Evolutionary conservation across 1,140 invertebrate genomes (phyloP), one percentile per base, ranked within the genome.

Genomic region (Samia ricini): DNA sequence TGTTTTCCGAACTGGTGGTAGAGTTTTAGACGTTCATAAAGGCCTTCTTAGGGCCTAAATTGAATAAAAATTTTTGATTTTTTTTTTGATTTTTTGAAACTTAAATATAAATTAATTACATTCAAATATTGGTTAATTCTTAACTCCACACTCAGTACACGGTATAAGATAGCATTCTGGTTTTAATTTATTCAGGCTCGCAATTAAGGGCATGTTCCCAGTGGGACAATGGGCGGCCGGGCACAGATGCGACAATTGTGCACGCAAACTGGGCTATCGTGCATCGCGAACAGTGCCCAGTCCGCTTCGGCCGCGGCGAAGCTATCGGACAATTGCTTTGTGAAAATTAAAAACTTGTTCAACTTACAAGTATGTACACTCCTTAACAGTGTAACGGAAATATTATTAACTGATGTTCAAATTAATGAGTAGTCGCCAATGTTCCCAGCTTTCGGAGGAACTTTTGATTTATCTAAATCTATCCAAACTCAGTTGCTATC

Each of bases 101-200:
- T n/a, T n/a, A n/a, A n/a, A n/a, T n/a, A 42, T 12, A 42, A 15
- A 42, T 42, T 42, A 42, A 42, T 42, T 15, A 12, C 12, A 42
- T 42, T 15, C 33, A 42, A 42, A 42, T 42, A 42, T 42, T 42
- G 4, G 33, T 42, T 42, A 42, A 59, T 79, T 78, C 68, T 67
- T 77, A 74, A 26, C 73, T 79, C 71, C 59, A 26, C 59, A 66
- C 62, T 23, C 50, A 51, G 54, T 71, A 61, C 56, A 67, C 42
- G 26, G 67, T 74, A 72, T 69, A 76, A 69, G 81, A 82, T 82
- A 80, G 77, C 72, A 79, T 79, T 81, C 83, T 79, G 61, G 72
- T 82, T 87, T 87, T 85, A 88, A 87, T 88, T 88, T 88, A 88
- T 88, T 80, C 85, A 69, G 67, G 69, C 69, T 66, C 67, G 85